A percentile compares a stretch with the other conserved stretches of the same genome.
These are phyloP conservation scores for Nasonia oneida DNA, from an alignment of 2,888 invertebrate genomes.

Conservation along the genomic window DNA sequence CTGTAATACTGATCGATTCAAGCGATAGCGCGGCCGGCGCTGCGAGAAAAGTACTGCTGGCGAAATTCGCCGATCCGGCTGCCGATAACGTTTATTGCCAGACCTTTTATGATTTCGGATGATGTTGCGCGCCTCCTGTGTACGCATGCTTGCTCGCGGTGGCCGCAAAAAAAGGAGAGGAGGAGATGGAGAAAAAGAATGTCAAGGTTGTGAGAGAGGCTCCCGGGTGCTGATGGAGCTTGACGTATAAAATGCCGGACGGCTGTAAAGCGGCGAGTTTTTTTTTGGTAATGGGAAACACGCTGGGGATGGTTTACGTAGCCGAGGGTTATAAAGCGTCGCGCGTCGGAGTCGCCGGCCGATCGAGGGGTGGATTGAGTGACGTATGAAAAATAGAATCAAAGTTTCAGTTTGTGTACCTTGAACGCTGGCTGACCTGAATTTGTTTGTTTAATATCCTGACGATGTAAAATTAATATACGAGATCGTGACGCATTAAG, in stretches of 20 bases:
- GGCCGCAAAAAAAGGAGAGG: no score
- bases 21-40: slow-evolving; percentile 14
- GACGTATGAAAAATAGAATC: slow-evolving; percentile 1
- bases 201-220: neutral
- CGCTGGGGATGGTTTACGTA: neutral
- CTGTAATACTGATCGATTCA: slow-evolving; percentile 37
- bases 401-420: neutral
- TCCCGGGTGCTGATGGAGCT: neutral
- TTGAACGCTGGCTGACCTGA: neutral
- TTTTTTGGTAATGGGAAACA: neutral
- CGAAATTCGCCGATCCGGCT: slow-evolving; percentile 10
- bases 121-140: neutral
- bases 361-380: neutral
- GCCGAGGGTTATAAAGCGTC: neutral
- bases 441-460: neutral
- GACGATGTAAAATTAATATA: no score
- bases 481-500: no score
- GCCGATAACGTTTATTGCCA: slow-evolving; percentile 34
- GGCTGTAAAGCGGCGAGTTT: neutral
- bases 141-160: neutral
- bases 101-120: slow-evolving; percentile 39
- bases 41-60: neutral
- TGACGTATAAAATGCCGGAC: slow-evolving; percentile 1
- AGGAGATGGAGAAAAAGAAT: neutral
- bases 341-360: neutral